Conservation (phyloP, 2,888 invertebrate genomes). For the Hoplodrina ambigua region DNA sequence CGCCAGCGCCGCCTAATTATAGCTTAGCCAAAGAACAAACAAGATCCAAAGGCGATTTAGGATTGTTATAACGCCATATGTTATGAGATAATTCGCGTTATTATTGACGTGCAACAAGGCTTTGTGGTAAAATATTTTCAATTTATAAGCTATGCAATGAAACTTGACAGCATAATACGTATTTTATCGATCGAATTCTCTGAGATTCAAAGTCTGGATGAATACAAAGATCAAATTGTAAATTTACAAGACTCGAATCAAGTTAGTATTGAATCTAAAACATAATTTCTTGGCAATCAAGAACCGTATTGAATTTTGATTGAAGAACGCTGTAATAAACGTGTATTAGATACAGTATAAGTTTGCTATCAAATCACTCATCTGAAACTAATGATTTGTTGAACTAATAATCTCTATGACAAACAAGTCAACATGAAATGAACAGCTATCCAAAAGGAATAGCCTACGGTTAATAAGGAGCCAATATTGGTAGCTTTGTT, state of each 20-base stretch:
- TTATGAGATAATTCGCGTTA: slow-evolving; percentile 62
- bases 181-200: slow-evolving; percentile 7
- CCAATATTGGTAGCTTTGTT: slow-evolving; percentile 20
- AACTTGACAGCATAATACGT: slow-evolving; percentile 24
- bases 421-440: slow-evolving; percentile 36
- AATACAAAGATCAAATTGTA: slow-evolving; percentile 8
- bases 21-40: slow-evolving; percentile 85
- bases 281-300: slow-evolving; percentile 31
- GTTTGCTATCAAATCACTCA: slow-evolving; percentile 25
- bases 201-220: not conserved
- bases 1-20: slow-evolving; percentile 86
- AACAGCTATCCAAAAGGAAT: slow-evolving; percentile 35
- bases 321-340: slow-evolving; percentile 29
- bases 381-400: slow-evolving; percentile 48
- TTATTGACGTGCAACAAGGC: slow-evolving; percentile 34
- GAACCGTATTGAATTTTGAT: slow-evolving; percentile 35
- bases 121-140: slow-evolving; percentile 8
- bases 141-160: slow-evolving; percentile 22
- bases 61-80: slow-evolving; percentile 83
- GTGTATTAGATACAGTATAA: slow-evolving; percentile 39
- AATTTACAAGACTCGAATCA: slow-evolving; percentile 36
- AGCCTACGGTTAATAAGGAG: slow-evolving; percentile 26
- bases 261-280: slow-evolving; percentile 8
- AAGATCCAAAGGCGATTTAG: slow-evolving; percentile 78
- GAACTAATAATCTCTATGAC: slow-evolving; percentile 39